Evolutionary conservation across 2,888 invertebrate species (phyloP), one percentile per base, ranked within the genome.

Genomic region (Bunonema sp.): DNA sequence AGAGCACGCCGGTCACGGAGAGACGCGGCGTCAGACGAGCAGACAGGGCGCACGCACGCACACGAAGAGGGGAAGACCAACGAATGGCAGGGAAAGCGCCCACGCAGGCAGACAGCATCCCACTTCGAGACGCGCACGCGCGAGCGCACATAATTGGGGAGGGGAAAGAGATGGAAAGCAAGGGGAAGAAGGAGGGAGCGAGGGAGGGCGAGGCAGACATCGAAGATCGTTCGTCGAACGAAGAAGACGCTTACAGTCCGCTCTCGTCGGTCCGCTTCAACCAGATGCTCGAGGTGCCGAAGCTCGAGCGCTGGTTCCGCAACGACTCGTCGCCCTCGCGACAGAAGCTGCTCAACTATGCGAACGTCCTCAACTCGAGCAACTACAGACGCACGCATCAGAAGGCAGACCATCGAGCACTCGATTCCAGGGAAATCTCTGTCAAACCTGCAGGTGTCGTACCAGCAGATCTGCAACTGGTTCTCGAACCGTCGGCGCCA

Each of bases 401-500:
- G 4, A 67, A 68, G 38, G 8, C 26, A 26, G 12, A 26, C 12
- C 12, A 7, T 26, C 12, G 26, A 26, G 12, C 26, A 26, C 12
- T 26, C 12, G 7, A 26, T 26, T 7, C 12, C 7, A 21, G 8
- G 4, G 15, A 20, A 5, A 39, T 12, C 18, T 15, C 5, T 26
- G 28, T 34, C 16, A 21, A 19, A 35, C 35, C 12, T 18, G 7
- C 21, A 12, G 16, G 8, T 32, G 8, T 12, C 7, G 21, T 12
- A 7, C 5, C 41, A 49, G 31, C 38, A 67, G 55, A 58, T 67
- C 16, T 59, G 59, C 47, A 67, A 72, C 54, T 74, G 74, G 74
- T 97, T 97, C 73, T 89, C 91, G 70, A 91, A 91, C 69, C 89
- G 91, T 0, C 77, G 93, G 38, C 91, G 91, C 1, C 88, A 88